A percentile compares a stretch with the other conserved stretches of the same genome.
Evolutionary conservation across 2,888 invertebrate genomes (phyloP).

Genomic region (Hypselothyrea guttata): DNA sequence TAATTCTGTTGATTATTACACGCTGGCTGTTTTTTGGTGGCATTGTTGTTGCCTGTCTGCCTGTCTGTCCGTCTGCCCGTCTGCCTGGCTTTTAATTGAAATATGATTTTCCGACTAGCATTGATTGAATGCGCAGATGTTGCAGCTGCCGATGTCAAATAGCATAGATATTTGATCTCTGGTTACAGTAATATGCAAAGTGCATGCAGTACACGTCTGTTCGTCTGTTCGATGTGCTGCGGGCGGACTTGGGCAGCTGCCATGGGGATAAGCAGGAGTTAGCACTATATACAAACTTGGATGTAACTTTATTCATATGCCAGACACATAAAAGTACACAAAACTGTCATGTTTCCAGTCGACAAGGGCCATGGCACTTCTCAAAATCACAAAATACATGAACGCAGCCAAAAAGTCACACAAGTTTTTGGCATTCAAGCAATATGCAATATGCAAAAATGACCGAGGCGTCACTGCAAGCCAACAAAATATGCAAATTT

Average conservation of each 20-base stretch:
- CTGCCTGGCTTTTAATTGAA: constrained; percentile 60
- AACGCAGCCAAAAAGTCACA: constrained; percentile 47
- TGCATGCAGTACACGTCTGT: constrained; percentile 59
- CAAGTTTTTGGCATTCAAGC: constrained; percentile 53
- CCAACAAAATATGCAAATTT: constrained; percentile 51
- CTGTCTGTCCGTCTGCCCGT: constrained; percentile 10
- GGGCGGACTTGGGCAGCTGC: neutral
- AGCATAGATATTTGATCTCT: constrained; percentile 43
- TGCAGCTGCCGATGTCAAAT: constrained; percentile 28
- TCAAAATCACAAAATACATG: too few relatives aligned
- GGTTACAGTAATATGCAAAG: constrained; percentile 52
- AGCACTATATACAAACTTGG: neutral
- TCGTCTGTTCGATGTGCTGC: constrained; percentile 39
- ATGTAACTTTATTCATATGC: constrained; percentile 61
- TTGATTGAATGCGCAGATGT: constrained; percentile 45
- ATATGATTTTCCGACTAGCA: constrained; percentile 63
- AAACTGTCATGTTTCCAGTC: constrained; percentile 62
- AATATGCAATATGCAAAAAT: constrained; percentile 57
- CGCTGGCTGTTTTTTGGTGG: constrained; percentile 11
- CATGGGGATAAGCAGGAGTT: neutral
- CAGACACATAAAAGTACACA: constrained; percentile 49
- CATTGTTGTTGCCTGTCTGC: too few relatives aligned
- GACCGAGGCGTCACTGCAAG: constrained; percentile 34
- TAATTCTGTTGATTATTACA: constrained; percentile 56
- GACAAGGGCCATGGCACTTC: constrained; percentile 1